Percentiles rank a stretch among this genome's conserved stretches.
Conservation (phyloP, 2,113 vertebrate genomes). For the Oceanites oceanicus region DNA sequence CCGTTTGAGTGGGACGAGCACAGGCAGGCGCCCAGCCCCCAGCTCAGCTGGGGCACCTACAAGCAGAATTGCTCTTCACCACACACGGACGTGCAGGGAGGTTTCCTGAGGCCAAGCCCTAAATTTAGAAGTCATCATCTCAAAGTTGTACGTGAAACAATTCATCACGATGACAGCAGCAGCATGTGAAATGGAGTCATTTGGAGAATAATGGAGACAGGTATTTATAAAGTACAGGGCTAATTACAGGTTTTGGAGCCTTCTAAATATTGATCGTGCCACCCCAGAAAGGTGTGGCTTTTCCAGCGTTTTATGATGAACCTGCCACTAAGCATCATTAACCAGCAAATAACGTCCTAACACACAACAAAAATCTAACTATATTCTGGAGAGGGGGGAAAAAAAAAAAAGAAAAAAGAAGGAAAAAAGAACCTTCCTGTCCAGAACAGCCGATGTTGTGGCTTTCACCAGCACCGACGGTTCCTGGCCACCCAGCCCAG, state of each 20-base stretch:
- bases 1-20: neutral
- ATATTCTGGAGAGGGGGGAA: neutral
- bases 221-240: neutral
- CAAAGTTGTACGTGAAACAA: neutral
- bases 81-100: neutral
- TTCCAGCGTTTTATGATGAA: neutral
- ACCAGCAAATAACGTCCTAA: neutral
- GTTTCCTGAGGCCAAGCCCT: neutral
- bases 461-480: fast-evolving
- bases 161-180: neutral
- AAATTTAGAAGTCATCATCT: neutral
- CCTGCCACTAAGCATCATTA: neutral
- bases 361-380: neutral
- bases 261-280: fast-evolving
- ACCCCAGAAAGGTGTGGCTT: neutral
- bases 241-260: neutral
- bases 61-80: neutral
- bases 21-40: neutral
- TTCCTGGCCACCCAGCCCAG: fast-evolving
- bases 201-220: neutral
- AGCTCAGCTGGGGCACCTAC: neutral
- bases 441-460: fast-evolving
- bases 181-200: neutral
- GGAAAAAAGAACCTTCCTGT: neutral
- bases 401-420: neutral